Evolutionary conservation across 1,140 invertebrate species (phyloP).

Genomic region (Drosophila santomea): DNA sequence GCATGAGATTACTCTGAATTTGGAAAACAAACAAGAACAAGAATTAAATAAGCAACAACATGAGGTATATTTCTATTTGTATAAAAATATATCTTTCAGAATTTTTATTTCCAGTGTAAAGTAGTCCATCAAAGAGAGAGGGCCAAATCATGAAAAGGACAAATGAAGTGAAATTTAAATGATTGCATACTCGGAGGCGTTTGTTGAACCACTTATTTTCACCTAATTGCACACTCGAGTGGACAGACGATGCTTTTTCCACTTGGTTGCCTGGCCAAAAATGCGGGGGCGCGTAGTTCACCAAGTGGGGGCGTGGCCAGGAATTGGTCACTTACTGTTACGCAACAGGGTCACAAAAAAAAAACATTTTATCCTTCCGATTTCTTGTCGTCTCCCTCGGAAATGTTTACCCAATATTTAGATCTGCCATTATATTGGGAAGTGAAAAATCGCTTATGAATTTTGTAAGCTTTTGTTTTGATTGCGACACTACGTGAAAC

Average conservation of each 20-base stretch:
- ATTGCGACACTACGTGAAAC: conserved; percentile 60
- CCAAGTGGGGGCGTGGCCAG: neutral
- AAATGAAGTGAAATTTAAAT: conserved; percentile 83
- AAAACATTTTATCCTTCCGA: conserved; percentile 42
- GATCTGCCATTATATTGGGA: neutral
- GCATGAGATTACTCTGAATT: no score
- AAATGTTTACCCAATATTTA: conserved; percentile 46
- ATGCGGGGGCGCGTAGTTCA: neutral
- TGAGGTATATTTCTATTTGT: no score
- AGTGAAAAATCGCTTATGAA: conserved; percentile 52
- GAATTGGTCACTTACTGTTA: conserved; percentile 34
- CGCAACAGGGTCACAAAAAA: conserved; percentile 56
- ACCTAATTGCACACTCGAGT: conserved; percentile 82
- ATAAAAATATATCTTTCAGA: no score
- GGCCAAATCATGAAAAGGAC: conserved; percentile 74
- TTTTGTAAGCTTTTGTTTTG: conserved; percentile 58
- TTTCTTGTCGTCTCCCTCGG: neutral
- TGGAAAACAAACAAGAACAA: no score
- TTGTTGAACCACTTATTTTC: conserved; percentile 82
- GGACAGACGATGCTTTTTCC: conserved; percentile 66
- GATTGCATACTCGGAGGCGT: conserved; percentile 80
- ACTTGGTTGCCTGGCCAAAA: conserved; percentile 33
- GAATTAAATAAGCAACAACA: no score
- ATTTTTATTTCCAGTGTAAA: conserved; percentile 9
- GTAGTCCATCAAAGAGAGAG: neutral